Base-by-base conservation (phyloP, 2,797 vertebrate genomes). In the Sciaenops ocellatus region DNA sequence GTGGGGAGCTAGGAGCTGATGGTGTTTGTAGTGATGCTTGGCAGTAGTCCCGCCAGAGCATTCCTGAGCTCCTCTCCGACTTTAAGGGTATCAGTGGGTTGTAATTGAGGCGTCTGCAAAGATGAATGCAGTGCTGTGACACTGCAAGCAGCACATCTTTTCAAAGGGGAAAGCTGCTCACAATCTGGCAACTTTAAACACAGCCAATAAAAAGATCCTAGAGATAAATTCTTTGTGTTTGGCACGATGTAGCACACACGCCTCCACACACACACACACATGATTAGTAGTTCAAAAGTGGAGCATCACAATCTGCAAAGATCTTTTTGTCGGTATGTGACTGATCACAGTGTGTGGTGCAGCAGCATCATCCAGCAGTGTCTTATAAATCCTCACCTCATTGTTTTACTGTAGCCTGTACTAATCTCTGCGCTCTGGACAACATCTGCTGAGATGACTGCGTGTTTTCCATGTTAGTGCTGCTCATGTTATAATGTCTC, bases 151-250 rank as follows among this genome's bases (percentile, higher is more conserved):
- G 77, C 66, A 52, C 52, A 79, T 61, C 62, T 56, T 90, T 93
- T 89, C 85, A 91, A 89, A 91, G 76, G 61, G 64, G 57, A 80
- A 80, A 77, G 80, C 88, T 89, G 84, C 83, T 87, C 80, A 67
- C 82, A 93, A 91, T 90, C 87, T 91, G 88, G 84, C 75, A 88
- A 91, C 88, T 93, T 90, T 89, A 86, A 91, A 91, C 67, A 73
- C 52, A 69, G 81, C 67, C 87, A 92, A 92, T 91, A 92, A 94
- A 89, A 93, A 87, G 87, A 92, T 85, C 63, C 52, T 22, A 67
- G 72, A 90, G 81, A 92, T 87, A 88, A 71, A 89, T 91, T 69
- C 69, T 79, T 76, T 56, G 48, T 51, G 51, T 90, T 90, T 88
- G 79, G 78, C 78, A 85, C 61, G 41, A 80, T 78, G 75, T 54